Evolutionary conservation across 2,888 invertebrate genomes (phyloP).

Genomic region (Scaptomyza tumidula): DNA sequence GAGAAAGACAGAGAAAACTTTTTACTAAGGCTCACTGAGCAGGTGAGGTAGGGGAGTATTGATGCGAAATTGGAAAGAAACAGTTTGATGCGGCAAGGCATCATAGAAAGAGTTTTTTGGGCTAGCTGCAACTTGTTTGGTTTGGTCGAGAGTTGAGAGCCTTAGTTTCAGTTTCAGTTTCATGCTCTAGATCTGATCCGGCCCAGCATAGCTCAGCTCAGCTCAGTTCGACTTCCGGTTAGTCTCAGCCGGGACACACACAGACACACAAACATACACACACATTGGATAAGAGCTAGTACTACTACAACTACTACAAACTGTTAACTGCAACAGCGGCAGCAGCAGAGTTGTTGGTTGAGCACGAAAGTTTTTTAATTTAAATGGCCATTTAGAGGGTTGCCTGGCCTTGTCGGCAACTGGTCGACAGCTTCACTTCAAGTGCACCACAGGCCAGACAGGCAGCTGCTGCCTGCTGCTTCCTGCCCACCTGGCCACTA

Average conservation of each 20-base stretch:
- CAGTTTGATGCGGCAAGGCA: conserved; percentile 51
- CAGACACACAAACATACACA: no score
- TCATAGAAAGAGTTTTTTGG: conserved; percentile 49
- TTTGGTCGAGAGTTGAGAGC: conserved; percentile 14
- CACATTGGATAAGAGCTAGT: not conserved
- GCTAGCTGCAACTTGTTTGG: conserved; percentile 32
- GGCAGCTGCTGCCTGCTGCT: not conserved
- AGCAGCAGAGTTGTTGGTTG: conserved; percentile 23
- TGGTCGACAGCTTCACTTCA: conserved; percentile 25
- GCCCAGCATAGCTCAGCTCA: not conserved
- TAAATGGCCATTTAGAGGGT: conserved; percentile 61
- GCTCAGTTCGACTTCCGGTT: conserved; percentile 2
- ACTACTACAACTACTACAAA: conserved; percentile 14
- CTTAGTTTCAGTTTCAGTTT: not conserved
- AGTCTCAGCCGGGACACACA: not conserved
- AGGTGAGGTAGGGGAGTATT: not conserved
- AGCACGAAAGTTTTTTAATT: conserved; percentile 67
- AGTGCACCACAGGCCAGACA: conserved; percentile 12
- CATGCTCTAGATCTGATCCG: conserved; percentile 1
- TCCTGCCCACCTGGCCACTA: not conserved
- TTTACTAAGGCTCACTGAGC: not conserved
- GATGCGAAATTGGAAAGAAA: conserved; percentile 27
- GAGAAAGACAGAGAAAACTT: conserved; percentile 3
- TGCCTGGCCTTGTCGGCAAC: conserved; percentile 31
- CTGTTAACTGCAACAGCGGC: conserved; percentile 29